A percentile compares a stretch with the other conserved stretches of the same genome.
Conservation (phyloP, 2,888 invertebrate genomes). For the Andrena chrysosceles region DNA sequence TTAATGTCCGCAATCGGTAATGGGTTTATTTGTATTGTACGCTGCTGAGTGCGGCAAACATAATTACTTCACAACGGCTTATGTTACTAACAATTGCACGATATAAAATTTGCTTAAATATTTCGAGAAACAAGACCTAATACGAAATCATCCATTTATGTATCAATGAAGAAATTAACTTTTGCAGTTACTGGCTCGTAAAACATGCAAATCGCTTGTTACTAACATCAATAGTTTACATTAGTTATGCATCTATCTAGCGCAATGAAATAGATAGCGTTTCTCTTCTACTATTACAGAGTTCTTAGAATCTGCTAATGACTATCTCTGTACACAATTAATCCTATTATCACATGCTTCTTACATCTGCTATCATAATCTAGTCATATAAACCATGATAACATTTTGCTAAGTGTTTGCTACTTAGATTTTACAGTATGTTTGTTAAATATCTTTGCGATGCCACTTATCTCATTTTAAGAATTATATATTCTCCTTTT, state of each 20-base stretch:
- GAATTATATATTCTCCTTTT: constrained; percentile 58
- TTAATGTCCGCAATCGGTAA: not conserved
- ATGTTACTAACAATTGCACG: constrained; percentile 43
- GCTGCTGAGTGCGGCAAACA: constrained; percentile 18
- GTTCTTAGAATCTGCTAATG: constrained; percentile 9
- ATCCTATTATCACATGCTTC: constrained; percentile 43
- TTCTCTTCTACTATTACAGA: constrained; percentile 19
- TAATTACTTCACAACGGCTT: constrained; percentile 12
- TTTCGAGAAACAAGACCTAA: not conserved
- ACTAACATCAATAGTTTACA: constrained; percentile 26
- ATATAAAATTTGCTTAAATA: constrained; percentile 3
- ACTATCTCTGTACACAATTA: constrained; percentile 28
- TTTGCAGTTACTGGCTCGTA: constrained; percentile 17
- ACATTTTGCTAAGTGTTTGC: constrained; percentile 58
- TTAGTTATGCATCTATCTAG: constrained; percentile 36
- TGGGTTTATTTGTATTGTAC: constrained; percentile 53
- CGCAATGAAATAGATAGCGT: constrained; percentile 12
- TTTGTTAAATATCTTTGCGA: constrained; percentile 51
- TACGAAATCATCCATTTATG: constrained; percentile 3
- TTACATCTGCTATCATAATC: constrained; percentile 36
- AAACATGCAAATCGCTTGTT: constrained; percentile 47
- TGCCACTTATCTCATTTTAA: constrained; percentile 45
- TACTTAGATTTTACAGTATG: constrained; percentile 49
- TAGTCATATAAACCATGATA: constrained; percentile 28
- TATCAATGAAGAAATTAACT: constrained; percentile 5